Percentiles rank a stretch among this genome's conserved stretches.
phyloP scores from a whole-genome alignment of 2,113 vertebrate species.

The Daubentonia madagascariensis region DNA sequence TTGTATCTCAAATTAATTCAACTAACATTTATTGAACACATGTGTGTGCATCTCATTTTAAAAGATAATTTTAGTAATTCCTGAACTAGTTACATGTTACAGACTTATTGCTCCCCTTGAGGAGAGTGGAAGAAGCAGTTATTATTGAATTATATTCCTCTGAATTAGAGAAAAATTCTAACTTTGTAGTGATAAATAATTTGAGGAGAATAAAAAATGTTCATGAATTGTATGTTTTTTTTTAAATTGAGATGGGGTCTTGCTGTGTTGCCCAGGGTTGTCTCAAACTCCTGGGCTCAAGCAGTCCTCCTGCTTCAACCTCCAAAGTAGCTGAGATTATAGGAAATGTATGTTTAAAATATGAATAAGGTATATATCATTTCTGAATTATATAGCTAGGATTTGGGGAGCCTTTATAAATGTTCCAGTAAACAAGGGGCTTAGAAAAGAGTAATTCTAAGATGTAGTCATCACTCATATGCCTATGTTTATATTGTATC shows the following conservation, averaged over 20 bases:
- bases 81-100: background rate
- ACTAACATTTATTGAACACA: background rate
- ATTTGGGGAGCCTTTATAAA: conserved; percentile 29
- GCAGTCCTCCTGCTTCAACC: background rate
- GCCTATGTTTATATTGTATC: conserved; percentile 1
- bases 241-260: background rate
- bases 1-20: conserved; percentile 13
- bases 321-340: background rate
- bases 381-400: background rate
- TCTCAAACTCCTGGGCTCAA: too few relatives aligned
- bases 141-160: background rate
- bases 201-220: background rate
- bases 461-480: background rate
- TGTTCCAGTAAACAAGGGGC: background rate
- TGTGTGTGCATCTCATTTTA: background rate
- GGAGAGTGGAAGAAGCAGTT: background rate
- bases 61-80: conserved; percentile 23
- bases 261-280: background rate
- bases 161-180: conserved; percentile 10
- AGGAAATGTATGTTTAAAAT: background rate
- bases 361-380: background rate
- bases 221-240: background rate
- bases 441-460: conserved; percentile 34
- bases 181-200: background rate
- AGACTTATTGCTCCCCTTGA: background rate